Conservation (phyloP, 2,888 invertebrate genomes). For the Caradrina clavipalpis region DNA sequence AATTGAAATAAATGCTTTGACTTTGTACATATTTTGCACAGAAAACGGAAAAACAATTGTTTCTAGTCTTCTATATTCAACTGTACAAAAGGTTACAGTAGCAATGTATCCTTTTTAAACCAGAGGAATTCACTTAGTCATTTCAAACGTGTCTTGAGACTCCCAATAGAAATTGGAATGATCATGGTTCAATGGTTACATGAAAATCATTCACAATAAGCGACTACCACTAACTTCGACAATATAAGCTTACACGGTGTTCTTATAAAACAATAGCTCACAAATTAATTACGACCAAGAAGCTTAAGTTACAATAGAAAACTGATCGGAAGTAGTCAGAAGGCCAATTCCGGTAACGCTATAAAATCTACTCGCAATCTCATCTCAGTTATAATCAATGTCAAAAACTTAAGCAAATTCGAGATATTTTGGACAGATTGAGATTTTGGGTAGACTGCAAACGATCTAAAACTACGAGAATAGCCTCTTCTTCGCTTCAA, state of each 20-base stretch:
- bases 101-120: too few species aligned
- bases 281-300: conserved; percentile 49
- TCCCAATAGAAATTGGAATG: background rate
- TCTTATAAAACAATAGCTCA: conserved; percentile 38
- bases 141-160: background rate
- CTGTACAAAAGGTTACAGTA: too few species aligned
- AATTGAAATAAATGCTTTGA: too few species aligned
- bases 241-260: conserved; percentile 11
- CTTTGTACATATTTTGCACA: too few species aligned
- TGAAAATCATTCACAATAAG: background rate
- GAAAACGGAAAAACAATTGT: too few species aligned
- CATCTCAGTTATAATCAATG: background rate
- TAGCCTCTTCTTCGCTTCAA: too few species aligned
- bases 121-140: too few species aligned
- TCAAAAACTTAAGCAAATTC: too few species aligned
- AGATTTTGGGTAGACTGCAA: too few species aligned
- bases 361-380: background rate
- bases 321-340: conserved; percentile 8
- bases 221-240: conserved; percentile 24
- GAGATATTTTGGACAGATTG: too few species aligned
- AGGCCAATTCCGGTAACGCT: background rate
- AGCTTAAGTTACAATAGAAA: conserved; percentile 22
- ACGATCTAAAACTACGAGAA: too few species aligned
- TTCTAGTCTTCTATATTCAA: too few species aligned
- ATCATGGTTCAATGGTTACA: background rate